These are phyloP conservation scores for Esperia sulphurella DNA, from an alignment of 2,888 invertebrate species.

Conservation along the genomic window DNA sequence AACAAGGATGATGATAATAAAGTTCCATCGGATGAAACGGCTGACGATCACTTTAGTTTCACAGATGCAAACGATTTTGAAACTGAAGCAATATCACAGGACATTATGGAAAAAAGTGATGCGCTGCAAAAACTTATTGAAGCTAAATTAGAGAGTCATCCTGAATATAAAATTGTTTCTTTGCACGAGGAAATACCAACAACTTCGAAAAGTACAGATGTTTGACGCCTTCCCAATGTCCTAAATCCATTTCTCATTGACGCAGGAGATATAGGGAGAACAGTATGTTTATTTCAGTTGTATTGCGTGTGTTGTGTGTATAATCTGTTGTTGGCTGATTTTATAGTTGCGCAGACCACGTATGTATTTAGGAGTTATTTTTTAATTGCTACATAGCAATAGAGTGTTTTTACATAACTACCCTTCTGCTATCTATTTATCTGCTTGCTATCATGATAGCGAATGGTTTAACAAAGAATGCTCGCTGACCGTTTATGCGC, in stretches of 20 bases:
- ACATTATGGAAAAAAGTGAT: conserved; percentile 63
- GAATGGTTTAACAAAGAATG: too few relatives aligned
- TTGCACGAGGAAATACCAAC: conserved; percentile 54
- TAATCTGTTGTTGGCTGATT: too few relatives aligned
- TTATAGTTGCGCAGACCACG: too few relatives aligned
- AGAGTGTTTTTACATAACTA: too few relatives aligned
- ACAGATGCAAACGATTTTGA: conserved; percentile 42
- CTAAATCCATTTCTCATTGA: conserved; percentile 33
- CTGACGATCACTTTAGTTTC: conserved; percentile 34
- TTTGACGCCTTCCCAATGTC: conserved; percentile 40
- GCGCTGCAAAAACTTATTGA: conserved; percentile 63
- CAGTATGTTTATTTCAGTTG: conserved; percentile 65
- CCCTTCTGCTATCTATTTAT: too few relatives aligned
- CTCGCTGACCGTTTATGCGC: too few relatives aligned
- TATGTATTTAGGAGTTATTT: too few relatives aligned
- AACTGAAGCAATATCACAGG: conserved; percentile 40
- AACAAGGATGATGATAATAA: conserved; percentile 13
- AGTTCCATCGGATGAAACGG: conserved; percentile 17
- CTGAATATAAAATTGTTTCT: conserved; percentile 63
- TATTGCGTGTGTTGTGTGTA: conserved; percentile 20
- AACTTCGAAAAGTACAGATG: conserved; percentile 69
- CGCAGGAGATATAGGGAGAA: conserved; percentile 37
- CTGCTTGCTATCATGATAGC: too few relatives aligned
- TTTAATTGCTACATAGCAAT: too few relatives aligned
- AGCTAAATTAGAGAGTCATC: conserved; percentile 63